phyloP scores from a whole-genome alignment of 2,113 vertebrate species.

The Gopherus flavomarginatus region DNA sequence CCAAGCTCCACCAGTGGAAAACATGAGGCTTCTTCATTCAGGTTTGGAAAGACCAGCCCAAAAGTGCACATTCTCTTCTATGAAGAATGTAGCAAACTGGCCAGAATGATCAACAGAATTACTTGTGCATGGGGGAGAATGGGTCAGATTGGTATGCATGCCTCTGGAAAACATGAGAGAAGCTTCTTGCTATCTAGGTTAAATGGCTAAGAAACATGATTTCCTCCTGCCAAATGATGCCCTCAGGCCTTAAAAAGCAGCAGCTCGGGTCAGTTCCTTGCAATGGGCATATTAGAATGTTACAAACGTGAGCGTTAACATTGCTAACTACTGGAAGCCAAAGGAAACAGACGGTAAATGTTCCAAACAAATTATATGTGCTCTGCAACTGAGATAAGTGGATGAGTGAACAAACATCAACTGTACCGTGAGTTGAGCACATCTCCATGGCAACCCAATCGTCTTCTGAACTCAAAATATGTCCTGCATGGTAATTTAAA shows the following conservation, averaged over 20 bases:
- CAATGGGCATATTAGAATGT: neutral
- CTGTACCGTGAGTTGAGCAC: neutral
- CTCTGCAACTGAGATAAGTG: constrained; percentile 13
- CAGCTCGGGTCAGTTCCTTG: neutral
- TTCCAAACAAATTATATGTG: constrained; percentile 11
- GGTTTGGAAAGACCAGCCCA: neutral
- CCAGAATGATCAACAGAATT: neutral
- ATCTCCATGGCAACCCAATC: constrained; percentile 66
- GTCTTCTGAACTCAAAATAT: constrained; percentile 22
- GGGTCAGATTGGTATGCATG: neutral
- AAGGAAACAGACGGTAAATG: neutral
- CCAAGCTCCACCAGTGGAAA: neutral
- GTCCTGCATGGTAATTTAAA: constrained; percentile 13
- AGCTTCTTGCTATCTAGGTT: neutral
- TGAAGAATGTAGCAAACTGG: neutral
- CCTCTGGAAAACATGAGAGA: neutral
- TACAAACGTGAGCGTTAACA: neutral
- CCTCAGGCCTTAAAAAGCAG: neutral
- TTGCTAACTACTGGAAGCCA: neutral
- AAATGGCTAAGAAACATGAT: neutral
- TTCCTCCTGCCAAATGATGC: neutral
- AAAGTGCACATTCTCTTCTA: neutral
- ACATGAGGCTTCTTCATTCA: neutral
- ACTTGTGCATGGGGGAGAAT: neutral
- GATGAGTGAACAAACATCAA: constrained; percentile 45